Base-by-base conservation (phyloP, 1,140 invertebrate species). In the Drosophila kepulauana region DNA sequence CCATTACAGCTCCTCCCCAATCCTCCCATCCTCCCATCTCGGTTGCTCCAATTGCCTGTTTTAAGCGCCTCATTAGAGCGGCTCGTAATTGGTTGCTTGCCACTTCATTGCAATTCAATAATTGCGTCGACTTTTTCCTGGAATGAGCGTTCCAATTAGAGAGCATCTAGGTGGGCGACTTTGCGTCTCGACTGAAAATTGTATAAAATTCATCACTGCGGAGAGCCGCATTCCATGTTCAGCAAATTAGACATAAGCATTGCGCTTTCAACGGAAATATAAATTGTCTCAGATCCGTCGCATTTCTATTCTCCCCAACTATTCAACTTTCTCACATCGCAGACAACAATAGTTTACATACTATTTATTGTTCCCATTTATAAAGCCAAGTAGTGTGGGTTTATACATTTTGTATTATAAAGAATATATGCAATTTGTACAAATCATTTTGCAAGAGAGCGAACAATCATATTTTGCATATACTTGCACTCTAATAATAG, bases 61-160 rank as follows among this genome's bases (percentile, higher is more conserved):
- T n/a, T 43, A 15, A 61, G 58, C 35, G 56, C 56, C 16, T 45
- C 35, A 45, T 45, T 45, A 45, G 43, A 59, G 15, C 38, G 1
- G 20, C 56, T 25, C 10, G 15, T 43, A 59, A 59, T 59, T 56
- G 52, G 52, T n/a, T 56, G 33, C 52, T 11, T 56, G 33, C 52
- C 52, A 56, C 33, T 38, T 56, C 33, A 56, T 56, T 56, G 52
- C 33, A 56, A 56, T 35, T 38, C 30, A 10, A 56, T 56, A 38
- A 56, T 56, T 56, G 33, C 30, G 7, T 5, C 28, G 1, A 30
- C n/a, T 35, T 38, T 16, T 16, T 16, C 52, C 52, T 15, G 52
- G 52, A 20, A 38, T 56, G 52, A 13, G 13, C 15, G 11, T 15
- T 25, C 13, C 35, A 56, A 56, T 56, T 56, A 56, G 52, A 10